These are phyloP conservation scores for Solea senegalensis DNA, from an alignment of 2,113 vertebrate species.

Conservation along the genomic window DNA sequence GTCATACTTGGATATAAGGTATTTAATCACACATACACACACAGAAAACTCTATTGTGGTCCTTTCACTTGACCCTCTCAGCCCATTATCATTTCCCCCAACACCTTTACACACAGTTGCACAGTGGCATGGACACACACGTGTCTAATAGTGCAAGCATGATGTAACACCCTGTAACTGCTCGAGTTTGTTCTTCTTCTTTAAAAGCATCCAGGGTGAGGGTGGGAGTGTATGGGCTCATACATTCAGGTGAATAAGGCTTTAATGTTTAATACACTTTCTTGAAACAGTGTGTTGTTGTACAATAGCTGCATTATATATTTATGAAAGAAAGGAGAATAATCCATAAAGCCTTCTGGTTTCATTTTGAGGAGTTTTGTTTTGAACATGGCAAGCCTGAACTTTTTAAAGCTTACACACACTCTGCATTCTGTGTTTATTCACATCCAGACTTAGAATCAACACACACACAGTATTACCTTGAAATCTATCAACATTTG, in stretches of 20 bases:
- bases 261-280: slow-evolving; percentile 46
- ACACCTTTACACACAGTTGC: slow-evolving; percentile 15
- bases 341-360: slow-evolving; percentile 39
- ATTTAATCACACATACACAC: slow-evolving; percentile 24
- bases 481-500: slow-evolving; percentile 1
- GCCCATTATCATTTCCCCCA: slow-evolving; percentile 46
- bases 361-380: slow-evolving; percentile 5
- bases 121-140: slow-evolving; percentile 10
- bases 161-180: slow-evolving; percentile 78
- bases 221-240: background rate
- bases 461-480: background rate
- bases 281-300: slow-evolving; percentile 27
- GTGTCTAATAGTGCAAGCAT: slow-evolving; percentile 41
- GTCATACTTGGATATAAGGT: slow-evolving; percentile 96
- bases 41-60: background rate
- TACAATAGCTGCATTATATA: slow-evolving; percentile 35
- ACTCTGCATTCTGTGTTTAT: slow-evolving; percentile 23
- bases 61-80: slow-evolving; percentile 28
- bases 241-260: slow-evolving; percentile 16
- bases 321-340: slow-evolving; percentile 14
- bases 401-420: slow-evolving; percentile 2
- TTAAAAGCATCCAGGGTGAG: slow-evolving; percentile 30
- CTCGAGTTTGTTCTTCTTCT: slow-evolving; percentile 46
- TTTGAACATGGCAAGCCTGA: slow-evolving; percentile 18
- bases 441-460: slow-evolving; percentile 28